Evolutionary conservation across 1,140 invertebrate genomes (phyloP).

Genomic region (Cyclina sinensis): DNA sequence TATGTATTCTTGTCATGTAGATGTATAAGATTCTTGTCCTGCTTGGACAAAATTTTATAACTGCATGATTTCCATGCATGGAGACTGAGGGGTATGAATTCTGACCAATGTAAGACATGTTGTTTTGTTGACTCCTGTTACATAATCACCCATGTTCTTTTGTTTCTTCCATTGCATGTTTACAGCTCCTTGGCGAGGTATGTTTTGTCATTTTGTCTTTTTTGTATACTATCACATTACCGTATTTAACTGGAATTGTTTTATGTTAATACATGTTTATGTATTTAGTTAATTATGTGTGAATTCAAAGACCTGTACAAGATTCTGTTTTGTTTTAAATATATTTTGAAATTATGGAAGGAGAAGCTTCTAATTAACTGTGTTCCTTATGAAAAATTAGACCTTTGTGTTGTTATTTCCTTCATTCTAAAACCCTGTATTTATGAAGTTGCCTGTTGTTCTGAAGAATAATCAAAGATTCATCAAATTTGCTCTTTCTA

Average conservation of each 20-base stretch:
- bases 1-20: too few species aligned
- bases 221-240: neutral
- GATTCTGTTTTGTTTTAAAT: neutral
- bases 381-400: too few species aligned
- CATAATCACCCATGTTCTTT: slow-evolving; percentile 29
- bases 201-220: slow-evolving; percentile 43
- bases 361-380: too few species aligned
- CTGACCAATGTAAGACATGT: neutral
- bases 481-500: too few species aligned
- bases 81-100: neutral
- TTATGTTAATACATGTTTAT: neutral
- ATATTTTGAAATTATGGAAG: too few species aligned
- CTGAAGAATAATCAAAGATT: too few species aligned
- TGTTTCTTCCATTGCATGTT: slow-evolving; percentile 60
- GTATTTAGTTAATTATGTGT: neutral
- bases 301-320: neutral
- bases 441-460: too few species aligned
- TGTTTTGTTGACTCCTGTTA: neutral
- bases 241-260: neutral
- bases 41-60: too few species aligned
- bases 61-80: slow-evolving; percentile 9
- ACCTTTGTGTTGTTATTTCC: too few species aligned
- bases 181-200: slow-evolving; percentile 64
- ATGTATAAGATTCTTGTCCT: too few species aligned
- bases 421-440: too few species aligned